Base-by-base conservation (phyloP, 2,113 vertebrate species). In the Aleadryas rufinucha region DNA sequence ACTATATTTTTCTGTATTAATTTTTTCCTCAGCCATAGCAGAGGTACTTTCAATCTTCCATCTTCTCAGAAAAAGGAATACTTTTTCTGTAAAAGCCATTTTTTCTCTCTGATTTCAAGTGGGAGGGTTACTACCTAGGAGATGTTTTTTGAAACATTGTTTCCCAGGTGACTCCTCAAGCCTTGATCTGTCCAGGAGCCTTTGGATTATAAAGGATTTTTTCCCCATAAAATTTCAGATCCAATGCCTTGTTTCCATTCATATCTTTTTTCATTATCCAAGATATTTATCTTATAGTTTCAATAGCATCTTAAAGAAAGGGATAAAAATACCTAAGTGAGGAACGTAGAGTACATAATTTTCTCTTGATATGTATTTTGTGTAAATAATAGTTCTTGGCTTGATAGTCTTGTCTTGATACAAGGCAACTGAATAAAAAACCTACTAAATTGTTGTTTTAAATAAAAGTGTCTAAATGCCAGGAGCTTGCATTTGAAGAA, bases 371-470 rank as follows among this genome's bases (percentile, higher is more conserved):
- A 42, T 24, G 13, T 60, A 31, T 95, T 95, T 93, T 84, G 44
- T 90, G 56, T 93, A 96, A 95, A 93, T 92, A 90, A 71, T 59
- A 84, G 69, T 47, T 56, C 39, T 88, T 96, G 63, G 37, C 64
- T 96, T 84, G 23, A 71, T 64, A 81, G 28, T 68, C 50, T 86
- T 41, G 44, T 42, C 71, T 78, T 84, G 41, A 52, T 84, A 78
- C 60, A 70, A 92, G n/a, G n/a, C 23, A 90, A 77, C 10, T 49
- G 60, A 93, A 90, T 56, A 31, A 59, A 86, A 90, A 65, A 13
- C 0, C 1, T 30, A 20, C 35, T 45, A 4, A 74, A 75, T 12
- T 66, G 68, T 52, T n/a, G 56, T 83, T 93, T 90, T 74, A 91
- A 78, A 92, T 63, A 88, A 44, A 7, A 31, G 7, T 20, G 2